Evolutionary conservation across 2,113 vertebrate genomes (phyloP).

Genomic region (Macroglossus sobrinus): DNA sequence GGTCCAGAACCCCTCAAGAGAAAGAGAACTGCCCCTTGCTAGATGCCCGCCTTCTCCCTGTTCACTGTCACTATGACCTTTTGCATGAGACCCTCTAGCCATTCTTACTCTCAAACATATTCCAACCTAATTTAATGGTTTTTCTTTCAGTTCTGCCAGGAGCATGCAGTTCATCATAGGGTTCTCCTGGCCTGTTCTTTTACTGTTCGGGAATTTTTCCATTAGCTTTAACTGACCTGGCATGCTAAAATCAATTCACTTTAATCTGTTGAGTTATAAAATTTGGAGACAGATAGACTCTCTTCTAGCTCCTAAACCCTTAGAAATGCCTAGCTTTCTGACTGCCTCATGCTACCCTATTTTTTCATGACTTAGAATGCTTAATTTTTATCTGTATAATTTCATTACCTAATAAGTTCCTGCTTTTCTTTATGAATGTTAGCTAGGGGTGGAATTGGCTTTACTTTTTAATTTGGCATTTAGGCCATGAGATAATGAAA

Average conservation of each 20-base stretch:
- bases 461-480: background rate
- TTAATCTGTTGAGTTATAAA: background rate
- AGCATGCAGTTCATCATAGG: background rate
- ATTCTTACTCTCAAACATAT: background rate
- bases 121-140: background rate
- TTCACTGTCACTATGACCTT: background rate
- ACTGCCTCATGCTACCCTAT: background rate
- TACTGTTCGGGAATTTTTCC: constrained; percentile 31
- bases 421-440: background rate
- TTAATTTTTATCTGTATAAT: background rate
- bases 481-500: background rate
- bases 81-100: background rate
- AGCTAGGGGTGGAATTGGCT: background rate
- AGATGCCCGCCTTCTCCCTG: too few relatives aligned
- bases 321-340: background rate
- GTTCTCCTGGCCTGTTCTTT: background rate
- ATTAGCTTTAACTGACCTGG: background rate
- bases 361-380: background rate
- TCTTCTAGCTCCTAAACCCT: background rate
- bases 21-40: background rate
- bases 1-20: background rate
- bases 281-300: background rate
- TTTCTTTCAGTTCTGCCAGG: background rate
- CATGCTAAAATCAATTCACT: background rate
- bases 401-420: background rate